A percentile compares a stretch with the other conserved stretches of the same genome.
These are phyloP conservation scores for Diaperis boleti DNA, from an alignment of 2,888 invertebrate species.

Conservation along the genomic window DNA sequence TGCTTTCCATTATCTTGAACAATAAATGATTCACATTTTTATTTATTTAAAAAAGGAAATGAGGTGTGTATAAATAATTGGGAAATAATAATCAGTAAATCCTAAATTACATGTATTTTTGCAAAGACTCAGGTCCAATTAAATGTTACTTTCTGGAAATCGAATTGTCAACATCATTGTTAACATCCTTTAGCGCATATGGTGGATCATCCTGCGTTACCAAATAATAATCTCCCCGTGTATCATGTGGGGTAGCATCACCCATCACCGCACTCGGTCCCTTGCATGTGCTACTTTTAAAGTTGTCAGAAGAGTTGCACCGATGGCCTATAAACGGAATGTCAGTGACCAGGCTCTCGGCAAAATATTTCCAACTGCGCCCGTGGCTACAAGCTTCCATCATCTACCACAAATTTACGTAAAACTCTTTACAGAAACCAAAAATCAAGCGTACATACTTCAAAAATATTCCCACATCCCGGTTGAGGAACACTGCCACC, in stretches of 20 bases:
- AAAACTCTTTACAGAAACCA: slow-evolving; percentile 24
- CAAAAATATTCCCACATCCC: slow-evolving; percentile 71
- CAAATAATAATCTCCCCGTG: slow-evolving; percentile 55
- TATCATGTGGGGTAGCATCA: slow-evolving; percentile 48
- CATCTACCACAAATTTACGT: slow-evolving; percentile 54
- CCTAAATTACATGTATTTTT: too few species aligned
- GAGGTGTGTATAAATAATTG: too few species aligned
- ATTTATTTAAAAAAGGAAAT: too few species aligned
- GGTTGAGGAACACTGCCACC: slow-evolving; percentile 77
- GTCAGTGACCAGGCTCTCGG: slow-evolving; percentile 73
- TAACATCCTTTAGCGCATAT: background rate
- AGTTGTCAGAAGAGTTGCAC: slow-evolving; percentile 71
- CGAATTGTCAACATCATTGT: background rate
- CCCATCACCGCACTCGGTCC: slow-evolving; percentile 51
- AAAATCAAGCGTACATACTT: slow-evolving; percentile 51
- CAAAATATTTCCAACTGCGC: slow-evolving; percentile 73
- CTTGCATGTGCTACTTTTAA: slow-evolving; percentile 53
- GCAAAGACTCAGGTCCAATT: too few species aligned
- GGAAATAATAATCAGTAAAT: too few species aligned
- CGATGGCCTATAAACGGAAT: slow-evolving; percentile 70
- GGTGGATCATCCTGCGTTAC: too few species aligned
- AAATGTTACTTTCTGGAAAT: too few species aligned
- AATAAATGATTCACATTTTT: too few species aligned
- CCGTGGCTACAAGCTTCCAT: slow-evolving; percentile 79
- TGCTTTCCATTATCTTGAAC: too few species aligned